Conservation (phyloP, 2,797 vertebrate species). For the Sylvia borin region DNA sequence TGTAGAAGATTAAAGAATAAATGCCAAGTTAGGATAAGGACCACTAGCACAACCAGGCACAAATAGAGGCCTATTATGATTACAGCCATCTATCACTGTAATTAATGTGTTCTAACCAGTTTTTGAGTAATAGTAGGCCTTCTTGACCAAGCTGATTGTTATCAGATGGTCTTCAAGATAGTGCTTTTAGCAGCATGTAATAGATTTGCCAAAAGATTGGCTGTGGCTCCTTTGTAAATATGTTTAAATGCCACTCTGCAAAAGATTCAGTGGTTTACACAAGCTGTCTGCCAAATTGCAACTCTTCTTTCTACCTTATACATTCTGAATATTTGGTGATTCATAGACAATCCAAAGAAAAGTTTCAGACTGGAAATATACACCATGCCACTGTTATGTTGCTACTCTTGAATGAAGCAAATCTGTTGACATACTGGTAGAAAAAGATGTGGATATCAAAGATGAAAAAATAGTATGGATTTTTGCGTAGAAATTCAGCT, state of each 20-base stretch:
- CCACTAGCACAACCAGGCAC: not conserved
- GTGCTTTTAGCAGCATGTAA: not conserved
- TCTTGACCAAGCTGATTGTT: not conserved
- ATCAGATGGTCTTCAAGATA: constrained; percentile 14
- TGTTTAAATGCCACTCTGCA: not conserved
- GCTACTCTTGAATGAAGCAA: constrained; percentile 13
- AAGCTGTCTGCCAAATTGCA: not conserved
- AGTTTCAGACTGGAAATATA: not conserved
- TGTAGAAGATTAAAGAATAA: not conserved
- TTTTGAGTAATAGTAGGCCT: not conserved
- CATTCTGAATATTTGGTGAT: not conserved
- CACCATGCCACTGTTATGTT: not conserved
- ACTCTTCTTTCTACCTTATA: not conserved
- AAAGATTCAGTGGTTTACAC: not conserved
- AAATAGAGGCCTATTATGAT: not conserved
- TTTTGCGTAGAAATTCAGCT: not conserved
- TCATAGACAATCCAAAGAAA: not conserved
- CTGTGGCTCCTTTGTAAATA: not conserved
- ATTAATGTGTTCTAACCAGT: not conserved
- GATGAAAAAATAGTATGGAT: not conserved
- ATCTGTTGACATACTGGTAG: not conserved
- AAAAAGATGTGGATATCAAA: not conserved
- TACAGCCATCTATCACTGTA: not conserved
- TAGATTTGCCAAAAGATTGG: not conserved
- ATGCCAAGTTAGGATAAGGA: not conserved